These are phyloP conservation scores for Drosophila prostipennis DNA, from an alignment of 2,888 invertebrate species.

Conservation along the genomic window DNA sequence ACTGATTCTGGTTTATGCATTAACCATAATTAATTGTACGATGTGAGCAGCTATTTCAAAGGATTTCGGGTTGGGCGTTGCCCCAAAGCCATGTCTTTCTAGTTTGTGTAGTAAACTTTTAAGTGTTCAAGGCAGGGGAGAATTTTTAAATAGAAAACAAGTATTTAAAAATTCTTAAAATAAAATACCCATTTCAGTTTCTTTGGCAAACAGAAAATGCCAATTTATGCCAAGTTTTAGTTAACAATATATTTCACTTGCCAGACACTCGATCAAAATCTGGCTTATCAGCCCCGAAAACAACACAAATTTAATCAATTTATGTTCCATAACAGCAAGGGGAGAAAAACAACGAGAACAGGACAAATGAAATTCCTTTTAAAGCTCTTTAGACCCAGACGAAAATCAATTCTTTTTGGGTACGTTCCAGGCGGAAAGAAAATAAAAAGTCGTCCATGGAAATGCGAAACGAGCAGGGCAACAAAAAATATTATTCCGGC, in stretches of 20 bases:
- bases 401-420: conserved; percentile 61
- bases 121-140: background rate
- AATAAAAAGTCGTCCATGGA: conserved; percentile 42
- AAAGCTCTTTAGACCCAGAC: conserved; percentile 46
- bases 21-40: conserved; percentile 36
- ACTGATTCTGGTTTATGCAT: conserved; percentile 36
- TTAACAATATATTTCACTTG: background rate
- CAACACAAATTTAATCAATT: conserved; percentile 37
- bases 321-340: conserved; percentile 43
- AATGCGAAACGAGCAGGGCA: conserved; percentile 47
- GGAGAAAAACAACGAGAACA: conserved; percentile 20
- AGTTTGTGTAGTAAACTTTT: conserved; percentile 29
- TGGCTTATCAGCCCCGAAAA: conserved; percentile 27
- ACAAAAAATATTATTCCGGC: conserved; percentile 62
- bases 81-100: background rate
- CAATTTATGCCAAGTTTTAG: background rate
- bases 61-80: conserved; percentile 16
- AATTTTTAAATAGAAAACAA: background rate
- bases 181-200: background rate
- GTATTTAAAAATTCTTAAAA: too few relatives aligned
- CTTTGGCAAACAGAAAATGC: background rate
- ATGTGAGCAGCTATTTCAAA: background rate
- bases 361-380: conserved; percentile 28
- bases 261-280: conserved; percentile 12
- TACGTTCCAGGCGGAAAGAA: conserved; percentile 25